phyloP scores from a whole-genome alignment of 2,113 vertebrate genomes.

The Pungitius pungitius region DNA sequence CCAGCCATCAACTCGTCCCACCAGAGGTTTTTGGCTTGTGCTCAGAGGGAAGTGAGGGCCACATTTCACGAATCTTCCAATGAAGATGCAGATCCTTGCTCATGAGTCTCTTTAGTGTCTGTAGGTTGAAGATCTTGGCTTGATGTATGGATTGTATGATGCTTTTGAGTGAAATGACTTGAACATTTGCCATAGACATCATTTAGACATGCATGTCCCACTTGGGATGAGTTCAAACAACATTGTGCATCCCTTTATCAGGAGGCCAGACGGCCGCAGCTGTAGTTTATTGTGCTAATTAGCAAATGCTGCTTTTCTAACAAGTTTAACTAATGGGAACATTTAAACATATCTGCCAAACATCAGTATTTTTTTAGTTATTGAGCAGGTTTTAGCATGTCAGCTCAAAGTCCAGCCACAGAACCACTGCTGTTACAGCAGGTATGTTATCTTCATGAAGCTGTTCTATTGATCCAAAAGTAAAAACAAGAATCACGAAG shows the following conservation, averaged over 20 bases:
- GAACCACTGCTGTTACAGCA: background rate
- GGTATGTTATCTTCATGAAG: background rate
- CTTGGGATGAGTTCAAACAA: too few species aligned
- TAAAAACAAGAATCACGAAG: background rate
- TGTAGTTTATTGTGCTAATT: background rate
- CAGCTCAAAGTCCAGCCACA: background rate
- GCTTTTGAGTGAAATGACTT: background rate
- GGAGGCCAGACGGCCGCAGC: too few species aligned
- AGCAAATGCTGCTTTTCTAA: background rate
- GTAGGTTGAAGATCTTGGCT: conserved; percentile 15
- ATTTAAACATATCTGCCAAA: background rate
- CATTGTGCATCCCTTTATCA: too few species aligned
- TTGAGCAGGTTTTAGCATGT: background rate
- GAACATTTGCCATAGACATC: background rate
- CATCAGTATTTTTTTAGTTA: background rate
- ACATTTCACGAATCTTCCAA: background rate
- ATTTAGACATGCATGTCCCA: too few species aligned
- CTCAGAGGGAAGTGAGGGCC: background rate
- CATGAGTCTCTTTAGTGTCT: conserved; percentile 38
- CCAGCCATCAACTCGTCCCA: background rate
- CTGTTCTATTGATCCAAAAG: conserved; percentile 1
- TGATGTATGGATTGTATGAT: conserved; percentile 19
- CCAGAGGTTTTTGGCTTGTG: conserved; percentile 16
- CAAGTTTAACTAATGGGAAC: background rate
- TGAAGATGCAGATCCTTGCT: conserved; percentile 4